phyloP scores from a whole-genome alignment of 2,113 vertebrate genomes.

The Lasiurus borealis region DNA sequence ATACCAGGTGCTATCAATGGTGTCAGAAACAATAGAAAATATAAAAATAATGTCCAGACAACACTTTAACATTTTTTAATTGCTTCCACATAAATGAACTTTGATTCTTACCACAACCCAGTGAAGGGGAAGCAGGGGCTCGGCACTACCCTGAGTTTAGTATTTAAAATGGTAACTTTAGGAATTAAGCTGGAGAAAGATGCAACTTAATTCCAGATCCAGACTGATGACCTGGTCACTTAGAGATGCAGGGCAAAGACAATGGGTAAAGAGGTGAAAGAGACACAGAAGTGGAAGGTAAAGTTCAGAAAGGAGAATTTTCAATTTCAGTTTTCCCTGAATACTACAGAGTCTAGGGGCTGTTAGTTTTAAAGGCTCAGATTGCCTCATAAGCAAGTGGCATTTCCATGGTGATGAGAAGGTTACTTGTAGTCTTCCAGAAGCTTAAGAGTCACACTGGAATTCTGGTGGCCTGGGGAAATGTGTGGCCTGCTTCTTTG shows the following conservation, averaged over 20 bases:
- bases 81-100: not conserved
- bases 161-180: constrained; percentile 4
- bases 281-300: not conserved
- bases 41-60: not conserved
- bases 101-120: not conserved
- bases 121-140: not conserved
- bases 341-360: not conserved
- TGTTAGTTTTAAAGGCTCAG: not conserved
- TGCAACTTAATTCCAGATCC: not conserved
- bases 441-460: not conserved
- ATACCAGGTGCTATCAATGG: not conserved
- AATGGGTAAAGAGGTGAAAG: not conserved
- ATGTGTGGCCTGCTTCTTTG: not conserved
- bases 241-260: not conserved
- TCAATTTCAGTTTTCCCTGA: not conserved
- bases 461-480: not conserved
- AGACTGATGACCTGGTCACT: not conserved
- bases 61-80: not conserved
- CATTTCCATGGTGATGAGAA: not conserved
- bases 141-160: not conserved
- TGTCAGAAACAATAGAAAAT: not conserved
- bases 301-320: too few relatives aligned
- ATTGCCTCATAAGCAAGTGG: not conserved
- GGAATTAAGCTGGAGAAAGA: not conserved
- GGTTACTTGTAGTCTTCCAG: not conserved